Base-by-base conservation (phyloP, 2,113 vertebrate genomes). In the Xenopus tropicalis region DNA sequence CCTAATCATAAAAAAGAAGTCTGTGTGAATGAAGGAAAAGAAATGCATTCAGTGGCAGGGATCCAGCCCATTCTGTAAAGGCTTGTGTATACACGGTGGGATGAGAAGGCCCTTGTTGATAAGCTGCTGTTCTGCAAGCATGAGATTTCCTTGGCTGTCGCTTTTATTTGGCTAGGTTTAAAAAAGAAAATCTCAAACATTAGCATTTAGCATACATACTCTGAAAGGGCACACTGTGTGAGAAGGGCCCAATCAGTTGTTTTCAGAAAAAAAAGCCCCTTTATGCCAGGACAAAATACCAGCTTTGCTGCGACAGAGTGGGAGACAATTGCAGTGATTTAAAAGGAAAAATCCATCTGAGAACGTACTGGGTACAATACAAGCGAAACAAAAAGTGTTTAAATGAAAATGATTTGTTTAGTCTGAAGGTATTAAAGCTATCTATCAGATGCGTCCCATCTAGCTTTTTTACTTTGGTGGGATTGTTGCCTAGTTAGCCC, bases 131-230 rank as follows among this genome's bases (percentile, higher is more conserved):
- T 75, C 66, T 69, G 44, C 24, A 22, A 22, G 25, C 67, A 69
- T 42, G 46, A 54, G 25, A 62, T 69, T 74, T 52, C 67, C 25
- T 62, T 44, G 65, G 66, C 73, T 22, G 57, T 56, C 54, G n/a
- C 13, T 48, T 74, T 52, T 58, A 52, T 61, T 75, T 44, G 59
- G 59, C 73, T 52, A 43, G n/a, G 46, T 58, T 19, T 24, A 57
- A 20, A 74, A 66, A 65, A 61, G 57, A 72, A 58, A 56, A 72
- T 37, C 48, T 48, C 44, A 76, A 11, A 76, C 57, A 76, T 76
- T 69, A 69, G 43, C 46, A 54, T 62, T 69, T 69, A 62, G 72
- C 25, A 69, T 68, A 17, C 66, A 14, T 56, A 17, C 51, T 61
- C 25, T 63, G 73, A 76, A 69, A 63, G 73, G 58, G 11, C 57